Conservation (phyloP, 1,140 invertebrate genomes). For the Lepidurus apus region DNA sequence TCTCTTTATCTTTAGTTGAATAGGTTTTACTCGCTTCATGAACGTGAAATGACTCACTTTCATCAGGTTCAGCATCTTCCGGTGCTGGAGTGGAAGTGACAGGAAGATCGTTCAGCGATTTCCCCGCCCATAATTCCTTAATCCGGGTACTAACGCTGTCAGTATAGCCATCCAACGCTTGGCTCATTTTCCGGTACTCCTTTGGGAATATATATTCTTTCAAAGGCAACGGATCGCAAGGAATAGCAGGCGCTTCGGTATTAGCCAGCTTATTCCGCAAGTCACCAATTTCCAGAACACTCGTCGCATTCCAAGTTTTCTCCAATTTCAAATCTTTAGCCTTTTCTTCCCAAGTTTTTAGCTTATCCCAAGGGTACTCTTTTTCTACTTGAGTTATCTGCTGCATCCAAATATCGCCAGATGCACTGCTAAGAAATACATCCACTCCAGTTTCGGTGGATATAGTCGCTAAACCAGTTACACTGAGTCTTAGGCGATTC, state of each 20-base stretch:
- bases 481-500: background rate
- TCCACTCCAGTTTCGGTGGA: background rate
- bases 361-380: background rate
- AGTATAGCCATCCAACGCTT: background rate
- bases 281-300: background rate
- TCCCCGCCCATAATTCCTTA: background rate
- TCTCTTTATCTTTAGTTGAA: background rate
- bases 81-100: background rate
- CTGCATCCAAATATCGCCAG: background rate
- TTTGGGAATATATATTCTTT: conserved; percentile 1
- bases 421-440: background rate
- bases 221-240: background rate
- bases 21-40: background rate
- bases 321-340: background rate
- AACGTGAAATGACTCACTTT: background rate
- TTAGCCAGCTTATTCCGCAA: background rate
- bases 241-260: background rate
- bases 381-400: background rate
- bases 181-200: background rate
- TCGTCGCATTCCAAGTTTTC: background rate
- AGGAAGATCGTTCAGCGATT: background rate
- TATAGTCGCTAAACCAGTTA: background rate
- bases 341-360: background rate
- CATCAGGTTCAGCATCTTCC: background rate
- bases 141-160: background rate